phyloP scores from a whole-genome alignment of 37 sponge, comb jelly and placozoan genomes.

The Ianthella basta region DNA sequence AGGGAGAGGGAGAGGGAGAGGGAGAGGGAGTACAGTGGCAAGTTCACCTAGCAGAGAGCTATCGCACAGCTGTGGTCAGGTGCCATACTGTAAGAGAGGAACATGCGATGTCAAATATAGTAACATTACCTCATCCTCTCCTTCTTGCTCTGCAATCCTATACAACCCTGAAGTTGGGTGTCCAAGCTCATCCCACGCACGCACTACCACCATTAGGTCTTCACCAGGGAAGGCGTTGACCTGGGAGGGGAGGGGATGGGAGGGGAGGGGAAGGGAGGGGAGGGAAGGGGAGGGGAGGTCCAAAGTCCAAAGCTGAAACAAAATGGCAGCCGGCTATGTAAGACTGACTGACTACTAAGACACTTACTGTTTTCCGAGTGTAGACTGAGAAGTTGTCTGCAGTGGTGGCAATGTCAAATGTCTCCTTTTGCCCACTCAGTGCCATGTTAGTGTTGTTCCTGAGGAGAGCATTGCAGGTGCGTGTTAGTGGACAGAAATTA shows the following conservation, averaged over 20 bases:
- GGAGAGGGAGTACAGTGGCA: background rate
- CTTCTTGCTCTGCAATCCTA: background rate
- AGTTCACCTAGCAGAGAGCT: background rate
- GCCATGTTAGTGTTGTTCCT: background rate
- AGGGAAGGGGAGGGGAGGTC: too few relatives aligned
- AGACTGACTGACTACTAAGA: background rate
- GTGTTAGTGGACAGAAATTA: too few relatives aligned
- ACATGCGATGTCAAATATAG: too few relatives aligned
- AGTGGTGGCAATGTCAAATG: conserved; percentile 5
- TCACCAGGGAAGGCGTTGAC: conserved; percentile 57
- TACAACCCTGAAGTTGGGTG: conserved; percentile 32
- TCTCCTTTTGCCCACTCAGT: background rate
- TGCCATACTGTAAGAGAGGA: too few relatives aligned
- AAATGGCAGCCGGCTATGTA: too few relatives aligned
- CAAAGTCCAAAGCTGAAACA: too few relatives aligned
- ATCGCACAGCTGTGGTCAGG: too few relatives aligned
- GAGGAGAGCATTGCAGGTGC: too few relatives aligned
- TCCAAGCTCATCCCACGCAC: conserved; percentile 44
- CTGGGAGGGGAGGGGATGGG: conserved; percentile 5
- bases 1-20: background rate
- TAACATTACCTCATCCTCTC: conserved; percentile 25
- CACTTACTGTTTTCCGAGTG: background rate
- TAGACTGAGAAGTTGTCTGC: conserved; percentile 9
- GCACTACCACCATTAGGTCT: conserved; percentile 19
- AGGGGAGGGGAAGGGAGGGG: background rate